Evolutionary conservation across 2,888 invertebrate genomes (phyloP), one percentile per base, ranked within the genome.

Genomic region (Pimpla rufipes): DNA sequence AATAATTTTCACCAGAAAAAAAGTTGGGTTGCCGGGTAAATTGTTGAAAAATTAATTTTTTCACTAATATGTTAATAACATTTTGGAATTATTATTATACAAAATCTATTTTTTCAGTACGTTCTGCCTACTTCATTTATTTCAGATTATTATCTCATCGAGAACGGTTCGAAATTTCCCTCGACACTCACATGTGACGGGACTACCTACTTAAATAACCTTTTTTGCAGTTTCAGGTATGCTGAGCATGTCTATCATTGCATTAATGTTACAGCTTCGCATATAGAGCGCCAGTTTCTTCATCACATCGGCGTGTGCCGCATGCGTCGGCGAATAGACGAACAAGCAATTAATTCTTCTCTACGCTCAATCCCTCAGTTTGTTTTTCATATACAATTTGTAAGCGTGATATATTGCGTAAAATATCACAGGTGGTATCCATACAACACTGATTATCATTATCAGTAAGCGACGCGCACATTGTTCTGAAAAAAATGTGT

Each of bases 401-500:
- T 90, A 92, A 16, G 86, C 79, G 79, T 90, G 89, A 79, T 90
- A 92, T 55, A 92, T 75, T 21, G 88, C 90, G 80, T 90, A 92
- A 5, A 91, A 76, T 85, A 91, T 88, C 81, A 90, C 91, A 73
- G 92, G 91, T 66, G 91, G 92, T 84, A 93, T 90, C 92, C 92
- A 93, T 45, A 92, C 89, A 10, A 91, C 87, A 75, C 92, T 92
- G 77, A 93, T 91, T 77, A 93, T 92, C 92, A 93, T 92, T 59
- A 92, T 90, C 21, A 92, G 81, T 52, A 93, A 76, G 16, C 90
- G 90, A 59, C 89, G 87, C 2, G 90, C 88, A 7, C 88, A 79
- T 82, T 88, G 88, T 66, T 88, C 92, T 92, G 29, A 16, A 64
- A 64, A 10, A 42, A 10, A 13, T n/a, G 5, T 23, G 21, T 23